phyloP scores from a whole-genome alignment of 2,113 vertebrate species.

The Oncorhynchus gorbuscha region DNA sequence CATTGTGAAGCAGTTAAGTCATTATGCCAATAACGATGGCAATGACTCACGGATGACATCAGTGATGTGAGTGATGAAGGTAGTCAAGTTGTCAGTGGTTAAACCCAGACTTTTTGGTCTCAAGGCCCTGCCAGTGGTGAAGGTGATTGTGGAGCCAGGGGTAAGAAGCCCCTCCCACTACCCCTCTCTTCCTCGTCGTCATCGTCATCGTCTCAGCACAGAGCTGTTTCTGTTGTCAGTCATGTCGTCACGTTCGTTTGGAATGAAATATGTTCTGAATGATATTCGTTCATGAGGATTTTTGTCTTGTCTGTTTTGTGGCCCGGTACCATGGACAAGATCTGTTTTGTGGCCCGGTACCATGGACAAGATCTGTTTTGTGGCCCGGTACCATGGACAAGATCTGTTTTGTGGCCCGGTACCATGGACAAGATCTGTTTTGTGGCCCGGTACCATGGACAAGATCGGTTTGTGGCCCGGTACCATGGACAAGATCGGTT shows the following conservation, averaged over 20 bases:
- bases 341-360: slow-evolving; percentile 7
- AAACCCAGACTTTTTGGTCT: slow-evolving; percentile 67
- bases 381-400: background rate
- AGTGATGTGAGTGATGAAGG: background rate
- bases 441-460: slow-evolving; percentile 14
- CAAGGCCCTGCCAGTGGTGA: slow-evolving; percentile 70
- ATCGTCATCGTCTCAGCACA: slow-evolving; percentile 43
- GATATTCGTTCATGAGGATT: slow-evolving; percentile 25
- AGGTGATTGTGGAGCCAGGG: slow-evolving; percentile 72
- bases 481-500: too few relatives aligned
- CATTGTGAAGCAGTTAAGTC: background rate
- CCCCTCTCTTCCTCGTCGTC: slow-evolving; percentile 33
- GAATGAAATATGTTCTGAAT: slow-evolving; percentile 23
- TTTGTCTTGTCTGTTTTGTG: slow-evolving; percentile 7
- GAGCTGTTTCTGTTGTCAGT: slow-evolving; percentile 30
- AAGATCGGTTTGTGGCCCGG: background rate
- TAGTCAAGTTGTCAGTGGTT: slow-evolving; percentile 28
- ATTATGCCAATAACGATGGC: background rate
- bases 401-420: slow-evolving; percentile 4
- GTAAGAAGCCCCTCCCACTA: slow-evolving; percentile 59
- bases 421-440: too few relatives aligned
- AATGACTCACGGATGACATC: background rate
- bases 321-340: too few relatives aligned
- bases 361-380: background rate
- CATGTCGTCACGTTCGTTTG: slow-evolving; percentile 13